Evolutionary conservation across 2,113 vertebrate genomes (phyloP), one percentile per base, ranked within the genome.

Genomic region (Callopanchax toddi): DNA sequence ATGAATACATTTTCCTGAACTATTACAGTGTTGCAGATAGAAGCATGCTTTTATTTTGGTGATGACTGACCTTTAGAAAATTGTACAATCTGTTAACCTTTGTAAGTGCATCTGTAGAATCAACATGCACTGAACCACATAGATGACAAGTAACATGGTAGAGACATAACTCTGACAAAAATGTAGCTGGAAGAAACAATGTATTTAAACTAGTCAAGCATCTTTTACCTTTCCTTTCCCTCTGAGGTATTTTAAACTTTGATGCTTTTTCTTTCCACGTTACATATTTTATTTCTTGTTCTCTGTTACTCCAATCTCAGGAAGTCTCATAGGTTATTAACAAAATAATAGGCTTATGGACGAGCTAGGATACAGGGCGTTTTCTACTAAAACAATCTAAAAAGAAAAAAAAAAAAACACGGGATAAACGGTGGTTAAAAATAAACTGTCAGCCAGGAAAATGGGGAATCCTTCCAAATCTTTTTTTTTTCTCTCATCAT

Each of bases 121-220:
- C 15, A 6, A 55, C 17, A 48, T 60, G 12, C 46, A 29, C 5
- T 29, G 45, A 1, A 70, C 20, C 9, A 16, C 46, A 6, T 17
- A 55, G 61, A 45, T n/a, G 23, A 58, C 29, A 37, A 32, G n/a
- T n/a, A n/a, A 15, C 29, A 60, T 11, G 23, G 36, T 9, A 18
- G 43, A 34, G 37, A 32, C 18, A 21, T 32, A 3, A 36, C 21
- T 20, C 3, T 23, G 2, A 21, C 20, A 37, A 22, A 52, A 15
- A n/a, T n/a, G n/a, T n/a, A n/a, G n/a, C n/a, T 21, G 51, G 11
- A 25, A 60, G 10, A 46, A 20, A 39, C 20, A 32, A 3, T 20
- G 55, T 18, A 16, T 61, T 40, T 61, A 32, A 21, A 23, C 42
- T 45, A 16, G 20, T 60, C 53, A 60, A 69, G 59, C 37, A 43